These are phyloP conservation scores for Poicephalus meyeri DNA, from an alignment of 2,113 vertebrate species.

Conservation along the genomic window DNA sequence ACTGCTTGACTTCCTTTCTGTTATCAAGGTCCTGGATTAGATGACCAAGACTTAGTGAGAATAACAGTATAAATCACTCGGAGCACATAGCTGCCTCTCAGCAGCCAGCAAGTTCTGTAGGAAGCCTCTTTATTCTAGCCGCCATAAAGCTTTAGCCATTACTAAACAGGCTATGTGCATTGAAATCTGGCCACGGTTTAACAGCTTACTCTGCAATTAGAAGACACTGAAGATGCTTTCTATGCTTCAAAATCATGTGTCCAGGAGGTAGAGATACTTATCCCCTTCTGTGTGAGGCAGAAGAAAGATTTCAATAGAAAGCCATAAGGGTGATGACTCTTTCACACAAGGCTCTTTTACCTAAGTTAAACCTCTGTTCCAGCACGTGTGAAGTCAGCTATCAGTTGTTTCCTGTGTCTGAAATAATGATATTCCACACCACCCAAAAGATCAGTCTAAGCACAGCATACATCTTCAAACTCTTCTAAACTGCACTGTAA, in stretches of 20 bases:
- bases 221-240: not conserved
- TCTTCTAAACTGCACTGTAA: not conserved
- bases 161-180: not conserved
- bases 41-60: not conserved
- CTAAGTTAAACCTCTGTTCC: not conserved
- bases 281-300: not conserved
- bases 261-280: not conserved
- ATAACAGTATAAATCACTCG: conserved; percentile 29
- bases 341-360: not conserved
- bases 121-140: not conserved
- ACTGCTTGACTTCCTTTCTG: conserved; percentile 25
- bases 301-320: not conserved
- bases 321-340: not conserved
- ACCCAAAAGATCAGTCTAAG: not conserved
- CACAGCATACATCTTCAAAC: not conserved
- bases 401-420: not conserved
- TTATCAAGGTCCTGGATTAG: conserved; percentile 34
- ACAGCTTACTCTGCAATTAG: not conserved
- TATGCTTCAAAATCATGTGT: not conserved
- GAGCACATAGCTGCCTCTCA: not conserved
- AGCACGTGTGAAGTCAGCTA: not conserved
- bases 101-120: not conserved
- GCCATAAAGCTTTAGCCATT: not conserved
- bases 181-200: not conserved
- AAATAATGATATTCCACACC: not conserved